Evolutionary conservation across 2,797 vertebrate species (phyloP), one percentile per base, ranked within the genome.

Genomic region (Gymnocypris eckloni): DNA sequence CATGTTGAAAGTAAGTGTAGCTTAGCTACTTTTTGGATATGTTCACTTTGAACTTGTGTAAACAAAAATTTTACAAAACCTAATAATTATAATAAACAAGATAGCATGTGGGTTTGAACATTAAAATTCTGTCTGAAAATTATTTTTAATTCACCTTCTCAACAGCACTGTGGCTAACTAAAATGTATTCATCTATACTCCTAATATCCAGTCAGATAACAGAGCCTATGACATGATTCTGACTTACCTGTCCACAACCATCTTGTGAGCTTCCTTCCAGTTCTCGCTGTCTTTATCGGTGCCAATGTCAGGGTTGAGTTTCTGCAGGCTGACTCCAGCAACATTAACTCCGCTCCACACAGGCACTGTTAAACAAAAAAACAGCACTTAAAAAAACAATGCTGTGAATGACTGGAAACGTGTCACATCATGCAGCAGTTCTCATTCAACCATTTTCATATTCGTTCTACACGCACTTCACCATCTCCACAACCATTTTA

Each of bases 301-400:
- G 70, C 98, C 98, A 20, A 99, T 96, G 2, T 94, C 95, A 12
- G 98, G 97, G 83, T 98, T 97, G 86, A 99, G 93, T 28, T 96
- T 96, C 95, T 99, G 97, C 59, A 99, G 95, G 84, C 93, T 93
- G 86, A 99, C 98, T 0, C 98, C 98, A 0, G 98, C 98, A 52
- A 99, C 98, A 0, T 98, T 99, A 0, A 97, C 92, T 0, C 98
- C 97, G 0, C 98, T 99, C 98, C 98, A 99, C 73, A 99, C 97
- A 5, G 98, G 96, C 90, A 99, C 98, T 99, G 88, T 0, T 89
- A 85, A 1, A 15, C n/a, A 50, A 18, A 37, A 13, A 7, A 67
- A 66, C 11, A 50, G 9, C n/a, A 67, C 20, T 9, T 33, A 43
- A 9, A 43, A 1, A 1, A 48, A 64, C 52, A 2, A 39, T 10